Conservation (phyloP, 2,888 invertebrate species). For the Ligdia adustata region DNA sequence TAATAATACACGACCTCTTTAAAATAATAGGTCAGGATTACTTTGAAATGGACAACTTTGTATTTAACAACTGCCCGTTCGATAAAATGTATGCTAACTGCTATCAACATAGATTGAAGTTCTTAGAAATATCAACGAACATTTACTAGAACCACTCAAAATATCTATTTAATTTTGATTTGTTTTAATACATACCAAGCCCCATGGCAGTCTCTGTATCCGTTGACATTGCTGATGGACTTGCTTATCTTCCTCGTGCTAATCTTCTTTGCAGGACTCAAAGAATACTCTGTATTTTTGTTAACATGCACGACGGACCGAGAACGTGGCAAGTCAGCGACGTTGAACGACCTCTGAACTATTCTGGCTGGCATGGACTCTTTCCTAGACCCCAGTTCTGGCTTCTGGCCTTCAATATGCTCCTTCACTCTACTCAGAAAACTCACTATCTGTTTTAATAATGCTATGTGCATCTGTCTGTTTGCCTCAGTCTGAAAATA, state of each 20-base stretch:
- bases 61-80: too few species aligned
- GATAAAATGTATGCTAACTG: too few species aligned
- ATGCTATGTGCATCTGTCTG: slow-evolving; percentile 88
- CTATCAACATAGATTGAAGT: too few species aligned
- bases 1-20: too few species aligned
- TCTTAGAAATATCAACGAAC: too few species aligned
- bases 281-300: slow-evolving; percentile 60
- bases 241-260: slow-evolving; percentile 72
- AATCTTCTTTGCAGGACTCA: slow-evolving; percentile 61
- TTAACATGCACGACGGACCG: slow-evolving; percentile 72
- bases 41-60: too few species aligned
- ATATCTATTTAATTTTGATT: too few species aligned
- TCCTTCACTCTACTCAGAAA: slow-evolving; percentile 88
- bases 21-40: too few species aligned
- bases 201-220: slow-evolving; percentile 61
- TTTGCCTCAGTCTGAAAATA: slow-evolving; percentile 87
- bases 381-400: slow-evolving; percentile 44
- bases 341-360: slow-evolving; percentile 51
- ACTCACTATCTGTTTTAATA: slow-evolving; percentile 88
- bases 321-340: slow-evolving; percentile 68
- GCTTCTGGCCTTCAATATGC: slow-evolving; percentile 80
- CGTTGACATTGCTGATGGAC: slow-evolving; percentile 74
- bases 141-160: too few species aligned
- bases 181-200: slow-evolving; percentile 67
- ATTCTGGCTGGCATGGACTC: slow-evolving; percentile 44